Evolutionary conservation across 2,888 invertebrate genomes (phyloP).

Genomic region (Gasteruption jaculator): DNA sequence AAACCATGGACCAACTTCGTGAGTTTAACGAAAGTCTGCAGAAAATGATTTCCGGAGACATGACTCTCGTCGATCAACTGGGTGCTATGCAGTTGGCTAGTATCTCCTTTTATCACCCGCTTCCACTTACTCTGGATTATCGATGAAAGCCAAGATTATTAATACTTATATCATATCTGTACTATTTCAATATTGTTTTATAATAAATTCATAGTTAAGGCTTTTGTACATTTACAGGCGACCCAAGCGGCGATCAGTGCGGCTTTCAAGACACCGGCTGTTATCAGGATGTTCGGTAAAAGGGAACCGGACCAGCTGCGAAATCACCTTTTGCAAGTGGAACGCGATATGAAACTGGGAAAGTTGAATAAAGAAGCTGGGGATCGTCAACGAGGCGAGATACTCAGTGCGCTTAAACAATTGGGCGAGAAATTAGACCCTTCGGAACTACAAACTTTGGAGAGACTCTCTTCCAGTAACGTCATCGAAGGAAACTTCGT

Average conservation of each 20-base stretch:
- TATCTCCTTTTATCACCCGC: conserved; percentile 14
- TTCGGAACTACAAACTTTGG: conserved; percentile 53
- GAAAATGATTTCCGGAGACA: conserved; percentile 63
- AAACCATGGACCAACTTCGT: conserved; percentile 67
- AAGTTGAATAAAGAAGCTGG: conserved; percentile 54
- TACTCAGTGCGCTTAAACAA: conserved; percentile 54
- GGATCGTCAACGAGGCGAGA: conserved; percentile 55
- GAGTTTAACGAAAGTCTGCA: conserved; percentile 64
- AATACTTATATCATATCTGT: conserved; percentile 3
- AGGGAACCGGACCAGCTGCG: conserved; percentile 64
- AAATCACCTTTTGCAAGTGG: conserved; percentile 58
- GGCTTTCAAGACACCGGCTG: conserved; percentile 72
- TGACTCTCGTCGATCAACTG: conserved; percentile 63
- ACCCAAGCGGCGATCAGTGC: conserved; percentile 70
- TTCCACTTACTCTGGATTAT: too few relatives aligned
- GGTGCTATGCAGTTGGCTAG: conserved; percentile 64
- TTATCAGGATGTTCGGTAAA: conserved; percentile 68
- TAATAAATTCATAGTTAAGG: too few relatives aligned
- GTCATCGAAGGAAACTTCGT: conserved; percentile 51
- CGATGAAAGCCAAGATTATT: not conserved
- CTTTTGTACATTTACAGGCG: conserved; percentile 52
- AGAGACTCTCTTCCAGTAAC: conserved; percentile 49
- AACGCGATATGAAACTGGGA: conserved; percentile 61
- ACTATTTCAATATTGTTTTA: too few relatives aligned
- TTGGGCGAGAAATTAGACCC: conserved; percentile 54